Conservation (phyloP, 2,113 vertebrate species). For the Collichthys lucidus region DNA sequence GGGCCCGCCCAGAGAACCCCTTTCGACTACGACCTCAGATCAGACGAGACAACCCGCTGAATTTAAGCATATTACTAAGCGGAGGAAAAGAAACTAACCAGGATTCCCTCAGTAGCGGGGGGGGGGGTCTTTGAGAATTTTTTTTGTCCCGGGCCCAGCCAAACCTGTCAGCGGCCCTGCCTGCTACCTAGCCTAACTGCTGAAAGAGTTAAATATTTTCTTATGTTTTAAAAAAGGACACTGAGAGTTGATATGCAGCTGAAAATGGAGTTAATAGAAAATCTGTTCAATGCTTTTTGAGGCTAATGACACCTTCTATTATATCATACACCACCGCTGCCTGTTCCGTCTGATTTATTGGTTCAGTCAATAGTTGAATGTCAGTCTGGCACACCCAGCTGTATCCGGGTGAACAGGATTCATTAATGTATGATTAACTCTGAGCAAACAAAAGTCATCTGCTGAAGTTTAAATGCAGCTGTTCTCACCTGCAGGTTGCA, state of each 20-base stretch:
- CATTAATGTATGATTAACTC: not conserved
- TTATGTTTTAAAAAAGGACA: not conserved
- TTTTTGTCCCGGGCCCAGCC: too few species aligned
- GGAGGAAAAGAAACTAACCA: too few species aligned
- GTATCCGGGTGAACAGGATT: conserved; percentile 66
- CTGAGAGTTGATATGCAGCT: not conserved
- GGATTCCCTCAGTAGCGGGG: too few species aligned
- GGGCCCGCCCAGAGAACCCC: too few species aligned
- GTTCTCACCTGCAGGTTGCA: conserved; percentile 21
- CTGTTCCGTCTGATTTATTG: not conserved
- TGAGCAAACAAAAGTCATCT: not conserved
- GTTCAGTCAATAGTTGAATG: not conserved
- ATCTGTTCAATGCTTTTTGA: not conserved
- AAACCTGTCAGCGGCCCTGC: too few species aligned
- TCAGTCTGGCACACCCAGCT: conserved; percentile 32
- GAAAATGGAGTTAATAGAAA: not conserved
- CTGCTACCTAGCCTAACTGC: too few species aligned
- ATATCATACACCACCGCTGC: too few species aligned
- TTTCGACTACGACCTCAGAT: too few species aligned
- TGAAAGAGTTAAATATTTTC: not conserved
- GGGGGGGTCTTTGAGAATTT: too few species aligned
- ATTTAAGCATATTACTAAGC: too few species aligned
- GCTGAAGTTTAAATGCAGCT: not conserved
- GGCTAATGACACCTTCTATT: not conserved
- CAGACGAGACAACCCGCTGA: too few species aligned